These are phyloP conservation scores for Nyctalus aviator DNA, from an alignment of 2,797 vertebrate species.

Conservation along the genomic window DNA sequence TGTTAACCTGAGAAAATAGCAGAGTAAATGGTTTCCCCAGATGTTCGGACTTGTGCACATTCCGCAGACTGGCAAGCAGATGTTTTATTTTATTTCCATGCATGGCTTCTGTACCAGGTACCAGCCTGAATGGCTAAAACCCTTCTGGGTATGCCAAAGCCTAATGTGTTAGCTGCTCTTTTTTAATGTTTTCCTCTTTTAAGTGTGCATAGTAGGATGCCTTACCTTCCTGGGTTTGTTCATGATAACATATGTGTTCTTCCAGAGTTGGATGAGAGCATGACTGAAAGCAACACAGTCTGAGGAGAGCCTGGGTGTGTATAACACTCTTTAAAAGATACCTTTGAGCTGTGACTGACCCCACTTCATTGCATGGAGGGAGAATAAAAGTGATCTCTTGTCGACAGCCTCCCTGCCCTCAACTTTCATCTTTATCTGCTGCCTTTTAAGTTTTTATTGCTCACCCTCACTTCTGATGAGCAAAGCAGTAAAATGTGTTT, in stretches of 20 bases:
- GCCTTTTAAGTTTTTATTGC: conserved; percentile 64
- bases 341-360: conserved; percentile 13
- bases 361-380: not conserved
- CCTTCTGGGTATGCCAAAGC: not conserved
- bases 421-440: conserved; percentile 50
- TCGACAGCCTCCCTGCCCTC: not conserved
- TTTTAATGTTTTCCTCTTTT: conserved; percentile 46
- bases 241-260: not conserved
- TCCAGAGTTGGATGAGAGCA: not conserved
- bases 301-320: not conserved
- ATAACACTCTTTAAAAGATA: not conserved
- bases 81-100: conserved; percentile 21
- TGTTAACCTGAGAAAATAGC: not conserved
- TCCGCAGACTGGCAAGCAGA: not conserved
- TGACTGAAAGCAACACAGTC: not conserved
- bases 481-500: conserved; percentile 28
- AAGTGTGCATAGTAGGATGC: not conserved
- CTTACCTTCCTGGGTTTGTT: not conserved
- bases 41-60: not conserved
- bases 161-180: not conserved
- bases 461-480: conserved; percentile 36
- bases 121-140: not conserved
- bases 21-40: not conserved
- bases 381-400: conserved; percentile 26
- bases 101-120: not conserved